A percentile compares a stretch with the other conserved stretches of the same genome.
Conservation (phyloP, 2,797 vertebrate genomes). For the Hyperoplus immaculatus region DNA sequence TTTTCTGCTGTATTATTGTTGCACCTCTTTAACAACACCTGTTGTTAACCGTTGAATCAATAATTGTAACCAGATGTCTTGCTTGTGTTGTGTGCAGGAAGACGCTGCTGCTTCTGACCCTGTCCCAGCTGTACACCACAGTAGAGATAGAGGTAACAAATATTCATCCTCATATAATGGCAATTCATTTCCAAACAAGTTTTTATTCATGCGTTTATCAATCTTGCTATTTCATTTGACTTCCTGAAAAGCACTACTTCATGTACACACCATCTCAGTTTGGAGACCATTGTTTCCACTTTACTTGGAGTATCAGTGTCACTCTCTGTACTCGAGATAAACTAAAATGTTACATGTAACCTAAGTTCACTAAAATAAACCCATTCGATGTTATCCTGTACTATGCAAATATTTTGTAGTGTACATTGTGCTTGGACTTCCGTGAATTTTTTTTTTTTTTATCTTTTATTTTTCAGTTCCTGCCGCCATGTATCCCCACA, state of each 20-base stretch:
- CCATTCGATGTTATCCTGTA: background rate
- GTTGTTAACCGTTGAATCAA: background rate
- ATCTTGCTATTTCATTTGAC: background rate
- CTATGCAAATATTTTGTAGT: background rate
- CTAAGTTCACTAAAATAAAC: background rate
- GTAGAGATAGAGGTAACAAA: conserved; percentile 94
- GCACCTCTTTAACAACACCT: background rate
- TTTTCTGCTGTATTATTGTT: background rate
- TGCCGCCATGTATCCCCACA: conserved; percentile 91
- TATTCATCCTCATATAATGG: background rate
- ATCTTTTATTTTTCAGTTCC: conserved; percentile 85
- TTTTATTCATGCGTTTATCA: background rate
- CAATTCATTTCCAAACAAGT: no score
- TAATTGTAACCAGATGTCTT: background rate
- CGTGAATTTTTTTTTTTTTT: background rate
- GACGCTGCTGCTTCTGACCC: conserved; percentile 89
- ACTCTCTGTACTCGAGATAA: background rate
- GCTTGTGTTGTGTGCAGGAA: conserved; percentile 78
- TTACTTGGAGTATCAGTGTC: background rate
- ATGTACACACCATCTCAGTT: background rate
- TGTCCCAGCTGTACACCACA: conserved; percentile 93
- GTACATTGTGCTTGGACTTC: conserved; percentile 16
- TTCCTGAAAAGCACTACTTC: no score
- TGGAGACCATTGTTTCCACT: background rate
- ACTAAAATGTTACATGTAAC: no score